Conservation (phyloP, 2,888 invertebrate species). For the Cacoxenus indagator region DNA sequence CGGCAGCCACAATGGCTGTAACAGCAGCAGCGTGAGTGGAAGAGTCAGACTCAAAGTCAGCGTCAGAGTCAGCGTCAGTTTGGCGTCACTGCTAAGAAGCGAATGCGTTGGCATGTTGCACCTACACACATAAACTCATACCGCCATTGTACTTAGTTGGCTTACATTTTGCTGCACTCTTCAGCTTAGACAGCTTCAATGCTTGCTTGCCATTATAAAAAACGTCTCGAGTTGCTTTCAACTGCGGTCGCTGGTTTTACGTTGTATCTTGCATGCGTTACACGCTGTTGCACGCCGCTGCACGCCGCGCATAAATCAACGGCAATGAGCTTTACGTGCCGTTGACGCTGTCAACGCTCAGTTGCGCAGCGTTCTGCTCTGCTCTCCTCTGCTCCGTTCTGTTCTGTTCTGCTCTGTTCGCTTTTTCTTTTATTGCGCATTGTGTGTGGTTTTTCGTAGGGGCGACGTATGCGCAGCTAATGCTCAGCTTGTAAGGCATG, state of each 20-base stretch:
- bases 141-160: background rate
- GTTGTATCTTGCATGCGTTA: conserved; percentile 57
- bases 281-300: conserved; percentile 56
- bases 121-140: background rate
- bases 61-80: background rate
- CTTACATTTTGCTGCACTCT: background rate
- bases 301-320: conserved; percentile 62
- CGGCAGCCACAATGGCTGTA: background rate
- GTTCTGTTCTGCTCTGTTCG: conserved; percentile 4
- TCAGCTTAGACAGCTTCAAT: background rate
- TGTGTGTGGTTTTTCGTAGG: conserved; percentile 49
- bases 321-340: conserved; percentile 63
- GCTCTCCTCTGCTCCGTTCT: conserved; percentile 11
- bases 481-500: conserved; percentile 40
- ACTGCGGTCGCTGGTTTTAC: background rate
- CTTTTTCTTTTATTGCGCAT: conserved; percentile 58
- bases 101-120: background rate
- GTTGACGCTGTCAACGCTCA: conserved; percentile 13
- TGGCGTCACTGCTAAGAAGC: background rate
- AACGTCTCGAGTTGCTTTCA: background rate
- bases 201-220: background rate
- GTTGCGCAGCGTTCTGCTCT: conserved; percentile 23
- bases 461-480: conserved; percentile 33
- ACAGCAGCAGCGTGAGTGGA: no score
- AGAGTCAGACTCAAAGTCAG: no score